phyloP scores from a whole-genome alignment of 2,113 vertebrate species.

The Lamprologus ornatipinnis region DNA sequence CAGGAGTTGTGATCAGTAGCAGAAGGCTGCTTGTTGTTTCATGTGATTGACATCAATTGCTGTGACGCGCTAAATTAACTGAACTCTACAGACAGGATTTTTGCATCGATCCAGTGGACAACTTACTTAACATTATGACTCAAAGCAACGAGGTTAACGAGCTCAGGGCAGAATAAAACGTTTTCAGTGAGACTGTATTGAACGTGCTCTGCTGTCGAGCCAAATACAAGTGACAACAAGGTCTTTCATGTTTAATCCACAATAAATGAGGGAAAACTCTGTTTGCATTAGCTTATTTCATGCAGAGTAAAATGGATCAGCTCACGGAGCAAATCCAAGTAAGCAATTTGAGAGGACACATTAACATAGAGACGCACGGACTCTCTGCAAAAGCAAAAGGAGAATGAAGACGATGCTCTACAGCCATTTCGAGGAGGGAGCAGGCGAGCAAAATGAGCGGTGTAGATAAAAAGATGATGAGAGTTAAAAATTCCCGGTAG shows the following conservation, averaged over 20 bases:
- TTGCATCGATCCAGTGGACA: neutral
- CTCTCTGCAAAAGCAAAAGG: neutral
- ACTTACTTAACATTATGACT: neutral
- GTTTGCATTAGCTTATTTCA: neutral
- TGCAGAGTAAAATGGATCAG: neutral
- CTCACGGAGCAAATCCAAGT: neutral
- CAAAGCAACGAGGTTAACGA: neutral
- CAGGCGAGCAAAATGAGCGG: neutral
- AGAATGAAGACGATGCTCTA: neutral
- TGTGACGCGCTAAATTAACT: neutral
- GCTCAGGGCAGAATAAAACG: neutral
- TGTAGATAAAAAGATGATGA: neutral
- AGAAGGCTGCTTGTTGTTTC: neutral
- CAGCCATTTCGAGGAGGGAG: neutral
- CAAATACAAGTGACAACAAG: fast-evolving
- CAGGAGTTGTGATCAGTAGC: neutral
- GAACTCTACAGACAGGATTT: neutral
- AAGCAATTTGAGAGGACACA: neutral
- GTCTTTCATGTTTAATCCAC: neutral
- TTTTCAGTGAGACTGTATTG: neutral
- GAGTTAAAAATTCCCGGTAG: neutral
- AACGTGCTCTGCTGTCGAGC: fast-evolving
- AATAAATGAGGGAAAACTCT: neutral
- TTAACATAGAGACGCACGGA: neutral
- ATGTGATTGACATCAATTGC: neutral